phyloP scores from a whole-genome alignment of 2,888 invertebrate species.

The Lucinisca nassula region DNA sequence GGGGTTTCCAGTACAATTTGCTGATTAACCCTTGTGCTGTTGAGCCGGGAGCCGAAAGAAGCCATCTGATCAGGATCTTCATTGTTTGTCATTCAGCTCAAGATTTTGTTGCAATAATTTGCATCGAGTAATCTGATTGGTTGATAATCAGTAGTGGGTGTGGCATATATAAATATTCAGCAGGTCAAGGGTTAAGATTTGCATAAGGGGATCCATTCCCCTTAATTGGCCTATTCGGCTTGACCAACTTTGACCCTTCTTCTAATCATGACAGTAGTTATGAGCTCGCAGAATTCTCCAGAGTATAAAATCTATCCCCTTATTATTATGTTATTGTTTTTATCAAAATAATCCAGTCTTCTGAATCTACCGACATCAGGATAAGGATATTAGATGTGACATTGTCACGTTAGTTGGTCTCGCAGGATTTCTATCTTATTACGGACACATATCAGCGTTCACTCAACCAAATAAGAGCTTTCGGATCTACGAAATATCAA shows the following conservation, averaged over 20 bases:
- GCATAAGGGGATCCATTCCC: too few relatives aligned
- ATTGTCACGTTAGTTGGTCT: not conserved
- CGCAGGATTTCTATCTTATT: not conserved
- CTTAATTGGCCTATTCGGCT: too few relatives aligned
- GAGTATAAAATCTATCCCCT: not conserved
- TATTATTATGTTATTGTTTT: not conserved
- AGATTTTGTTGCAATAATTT: not conserved
- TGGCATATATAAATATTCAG: not conserved
- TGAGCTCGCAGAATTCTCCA: too few relatives aligned
- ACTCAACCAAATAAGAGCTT: too few relatives aligned
- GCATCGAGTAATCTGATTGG: not conserved
- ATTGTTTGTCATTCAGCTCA: not conserved
- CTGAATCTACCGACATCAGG: not conserved
- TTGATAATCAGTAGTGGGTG: not conserved
- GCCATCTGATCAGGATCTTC: not conserved
- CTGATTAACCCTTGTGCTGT: not conserved
- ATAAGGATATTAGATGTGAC: not conserved
- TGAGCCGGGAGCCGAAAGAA: too few relatives aligned
- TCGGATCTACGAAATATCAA: not conserved
- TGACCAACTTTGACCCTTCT: too few relatives aligned
- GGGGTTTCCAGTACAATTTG: not conserved
- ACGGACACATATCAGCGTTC: not conserved
- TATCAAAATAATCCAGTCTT: not conserved
- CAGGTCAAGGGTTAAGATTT: not conserved
- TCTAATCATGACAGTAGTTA: too few relatives aligned